Evolutionary conservation across 2,113 vertebrate genomes (phyloP).

Genomic region (Arvicanthis niloticus): DNA sequence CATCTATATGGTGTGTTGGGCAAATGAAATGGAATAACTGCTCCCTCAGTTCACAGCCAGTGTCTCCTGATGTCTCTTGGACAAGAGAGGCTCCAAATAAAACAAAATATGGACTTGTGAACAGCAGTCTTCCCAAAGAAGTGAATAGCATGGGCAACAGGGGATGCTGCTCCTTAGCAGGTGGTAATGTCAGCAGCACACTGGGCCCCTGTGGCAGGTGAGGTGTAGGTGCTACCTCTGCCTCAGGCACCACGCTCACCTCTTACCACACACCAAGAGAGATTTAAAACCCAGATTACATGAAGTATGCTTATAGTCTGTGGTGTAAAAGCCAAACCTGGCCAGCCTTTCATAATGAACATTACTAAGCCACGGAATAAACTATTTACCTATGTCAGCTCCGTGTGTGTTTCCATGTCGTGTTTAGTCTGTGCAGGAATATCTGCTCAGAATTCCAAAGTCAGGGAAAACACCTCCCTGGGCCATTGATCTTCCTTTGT

Average conservation of each 20-base stretch:
- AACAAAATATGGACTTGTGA: neutral
- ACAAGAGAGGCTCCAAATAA: neutral
- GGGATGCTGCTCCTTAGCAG: neutral
- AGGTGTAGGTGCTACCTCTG: rapidly evolving
- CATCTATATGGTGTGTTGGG: neutral
- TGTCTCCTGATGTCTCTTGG: neutral
- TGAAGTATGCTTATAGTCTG: neutral
- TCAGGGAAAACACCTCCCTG: slow-evolving; percentile 58
- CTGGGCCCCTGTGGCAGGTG: neutral
- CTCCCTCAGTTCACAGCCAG: neutral
- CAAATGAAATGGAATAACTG: neutral
- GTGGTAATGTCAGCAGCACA: no score
- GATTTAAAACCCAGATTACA: neutral
- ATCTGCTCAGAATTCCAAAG: slow-evolving; percentile 47
- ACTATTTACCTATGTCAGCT: slow-evolving; percentile 67
- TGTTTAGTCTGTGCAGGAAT: slow-evolving; percentile 78
- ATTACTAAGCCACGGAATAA: slow-evolving; percentile 50
- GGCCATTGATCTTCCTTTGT: neutral
- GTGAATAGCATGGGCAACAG: neutral
- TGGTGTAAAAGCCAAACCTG: neutral
- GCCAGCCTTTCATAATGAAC: neutral
- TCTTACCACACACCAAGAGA: neutral
- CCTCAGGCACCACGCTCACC: neutral
- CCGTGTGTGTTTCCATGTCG: slow-evolving; percentile 31
- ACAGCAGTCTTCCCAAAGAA: neutral